phyloP scores from a whole-genome alignment of 2,888 invertebrate genomes.

The Acleris cristana region DNA sequence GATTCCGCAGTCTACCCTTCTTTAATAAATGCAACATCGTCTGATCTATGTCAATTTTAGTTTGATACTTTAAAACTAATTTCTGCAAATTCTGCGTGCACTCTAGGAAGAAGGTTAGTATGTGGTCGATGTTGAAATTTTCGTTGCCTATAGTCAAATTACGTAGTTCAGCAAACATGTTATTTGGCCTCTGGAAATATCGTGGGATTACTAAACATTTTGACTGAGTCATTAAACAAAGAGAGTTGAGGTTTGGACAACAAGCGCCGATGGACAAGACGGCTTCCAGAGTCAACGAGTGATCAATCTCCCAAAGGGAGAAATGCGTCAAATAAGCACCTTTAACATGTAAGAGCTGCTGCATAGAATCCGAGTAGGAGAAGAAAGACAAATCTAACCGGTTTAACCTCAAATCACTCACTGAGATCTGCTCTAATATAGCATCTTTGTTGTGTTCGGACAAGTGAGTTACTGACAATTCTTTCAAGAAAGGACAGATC shows the following conservation, averaged over 20 bases:
- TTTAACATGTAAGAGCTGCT: slow-evolving; percentile 66
- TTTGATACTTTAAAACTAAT: slow-evolving; percentile 73
- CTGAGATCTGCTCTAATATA: slow-evolving; percentile 69
- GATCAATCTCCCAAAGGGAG: slow-evolving; percentile 75
- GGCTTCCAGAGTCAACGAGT: slow-evolving; percentile 68
- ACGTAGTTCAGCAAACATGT: slow-evolving; percentile 66
- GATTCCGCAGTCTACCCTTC: slow-evolving; percentile 65
- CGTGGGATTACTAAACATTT: slow-evolving; percentile 65
- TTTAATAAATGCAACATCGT: slow-evolving; percentile 63
- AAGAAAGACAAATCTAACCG: slow-evolving; percentile 76
- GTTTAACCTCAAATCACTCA: slow-evolving; percentile 65
- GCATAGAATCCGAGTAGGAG: slow-evolving; percentile 70
- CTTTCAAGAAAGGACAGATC: slow-evolving; percentile 72
- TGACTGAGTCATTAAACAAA: slow-evolving; percentile 76
- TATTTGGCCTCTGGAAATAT: slow-evolving; percentile 59
- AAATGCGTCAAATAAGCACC: slow-evolving; percentile 75
- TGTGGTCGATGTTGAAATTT: slow-evolving; percentile 67
- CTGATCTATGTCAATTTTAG: slow-evolving; percentile 67
- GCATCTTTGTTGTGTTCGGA: slow-evolving; percentile 74
- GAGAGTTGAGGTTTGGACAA: slow-evolving; percentile 71
- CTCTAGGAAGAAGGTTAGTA: slow-evolving; percentile 69
- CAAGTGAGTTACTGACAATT: slow-evolving; percentile 74
- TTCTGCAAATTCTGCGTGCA: slow-evolving; percentile 68
- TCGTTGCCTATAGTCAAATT: slow-evolving; percentile 74
- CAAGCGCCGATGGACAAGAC: slow-evolving; percentile 66